A percentile compares a stretch with the other conserved stretches of the same genome.
Conservation (phyloP, 1,140 invertebrate genomes). For the Hirudo medicinalis region DNA sequence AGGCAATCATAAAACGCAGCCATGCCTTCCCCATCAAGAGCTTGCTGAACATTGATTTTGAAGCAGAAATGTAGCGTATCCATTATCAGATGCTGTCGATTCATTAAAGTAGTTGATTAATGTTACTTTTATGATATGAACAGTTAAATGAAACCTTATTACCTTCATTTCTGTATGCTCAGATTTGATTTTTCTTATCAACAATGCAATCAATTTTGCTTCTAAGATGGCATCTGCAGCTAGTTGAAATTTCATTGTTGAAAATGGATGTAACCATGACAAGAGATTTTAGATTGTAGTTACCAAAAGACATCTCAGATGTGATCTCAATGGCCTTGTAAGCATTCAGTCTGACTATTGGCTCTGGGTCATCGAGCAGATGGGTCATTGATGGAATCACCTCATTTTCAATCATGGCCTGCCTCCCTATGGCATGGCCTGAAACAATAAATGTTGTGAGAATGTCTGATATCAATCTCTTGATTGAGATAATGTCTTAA, state of each 20-base stretch:
- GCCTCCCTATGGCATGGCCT: slow-evolving; percentile 40
- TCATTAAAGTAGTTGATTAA: too few species aligned
- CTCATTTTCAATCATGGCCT: slow-evolving; percentile 35
- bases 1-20: slow-evolving; percentile 35
- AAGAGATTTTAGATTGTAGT: not conserved
- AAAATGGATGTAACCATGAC: not conserved
- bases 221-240: slow-evolving; percentile 37
- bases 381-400: slow-evolving; percentile 36
- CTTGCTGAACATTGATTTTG: slow-evolving; percentile 34
- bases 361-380: slow-evolving; percentile 38
- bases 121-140: not conserved
- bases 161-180: slow-evolving; percentile 41
- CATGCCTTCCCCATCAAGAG: slow-evolving; percentile 36
- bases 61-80: slow-evolving; percentile 42
- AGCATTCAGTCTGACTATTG: slow-evolving; percentile 38
- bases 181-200: slow-evolving; percentile 36
- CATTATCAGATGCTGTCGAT: slow-evolving; percentile 35
- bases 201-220: slow-evolving; percentile 32
- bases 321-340: slow-evolving; percentile 39
- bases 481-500: not conserved
- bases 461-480: not conserved
- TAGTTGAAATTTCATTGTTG: not conserved
- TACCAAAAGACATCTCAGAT: slow-evolving; percentile 37
- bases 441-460: not conserved
- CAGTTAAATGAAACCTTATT: slow-evolving; percentile 4